Percentiles rank a stretch among this genome's conserved stretches.
Evolutionary conservation across 2,113 vertebrate species (phyloP).

Genomic region (Brachypodius melanocephalos): DNA sequence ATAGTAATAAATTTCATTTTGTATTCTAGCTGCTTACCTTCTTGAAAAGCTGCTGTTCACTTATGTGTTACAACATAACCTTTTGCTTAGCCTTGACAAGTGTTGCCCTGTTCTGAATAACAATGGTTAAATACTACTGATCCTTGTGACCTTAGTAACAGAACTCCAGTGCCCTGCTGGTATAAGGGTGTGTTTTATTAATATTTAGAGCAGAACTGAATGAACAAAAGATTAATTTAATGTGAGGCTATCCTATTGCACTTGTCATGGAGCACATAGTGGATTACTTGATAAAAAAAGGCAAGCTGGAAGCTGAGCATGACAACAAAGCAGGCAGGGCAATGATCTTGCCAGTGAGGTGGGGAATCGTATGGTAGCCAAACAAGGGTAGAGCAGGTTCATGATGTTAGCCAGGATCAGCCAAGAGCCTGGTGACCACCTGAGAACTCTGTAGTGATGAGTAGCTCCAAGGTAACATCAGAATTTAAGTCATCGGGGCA

Average conservation of each 20-base stretch:
- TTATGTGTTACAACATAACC: not conserved
- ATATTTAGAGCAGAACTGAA: not conserved
- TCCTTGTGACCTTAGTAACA: not conserved
- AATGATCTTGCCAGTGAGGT: not conserved
- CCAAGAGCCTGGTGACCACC: not conserved
- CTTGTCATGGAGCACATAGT: not conserved
- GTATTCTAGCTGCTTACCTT: not conserved
- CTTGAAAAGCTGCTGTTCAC: not conserved
- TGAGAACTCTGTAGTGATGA: not conserved
- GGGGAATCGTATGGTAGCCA: not conserved
- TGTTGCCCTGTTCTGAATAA: not conserved
- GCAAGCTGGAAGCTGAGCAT: not conserved
- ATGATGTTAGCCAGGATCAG: not conserved
- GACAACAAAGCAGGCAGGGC: not conserved
- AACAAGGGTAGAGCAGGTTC: not conserved
- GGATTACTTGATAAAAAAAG: not conserved
- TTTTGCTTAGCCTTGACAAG: not conserved
- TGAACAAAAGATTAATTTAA: not conserved
- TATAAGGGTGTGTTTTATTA: not conserved
- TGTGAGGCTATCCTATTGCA: not conserved
- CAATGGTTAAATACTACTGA: not conserved
- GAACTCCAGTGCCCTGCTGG: not conserved
- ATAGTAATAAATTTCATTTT: not conserved
- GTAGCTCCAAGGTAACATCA: not conserved
- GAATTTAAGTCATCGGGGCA: not conserved